Conservation (phyloP, 2,888 invertebrate genomes). For the Scelioninae gen. 2 region DNA sequence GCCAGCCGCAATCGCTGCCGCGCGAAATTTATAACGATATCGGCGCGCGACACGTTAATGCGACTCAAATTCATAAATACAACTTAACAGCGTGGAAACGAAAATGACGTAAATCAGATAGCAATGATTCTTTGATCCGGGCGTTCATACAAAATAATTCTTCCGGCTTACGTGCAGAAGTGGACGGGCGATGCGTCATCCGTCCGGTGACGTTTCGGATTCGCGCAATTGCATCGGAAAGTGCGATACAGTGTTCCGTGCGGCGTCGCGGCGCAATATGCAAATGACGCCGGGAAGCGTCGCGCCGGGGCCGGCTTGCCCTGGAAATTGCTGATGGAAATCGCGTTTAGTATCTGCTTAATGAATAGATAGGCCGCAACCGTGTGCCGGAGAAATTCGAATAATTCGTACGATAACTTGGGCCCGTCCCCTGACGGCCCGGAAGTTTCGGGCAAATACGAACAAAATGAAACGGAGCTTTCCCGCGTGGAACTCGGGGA, state of each 20-base stretch:
- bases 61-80: too few species aligned
- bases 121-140: too few species aligned
- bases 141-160: too few species aligned
- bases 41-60: too few species aligned
- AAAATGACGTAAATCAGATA: too few species aligned
- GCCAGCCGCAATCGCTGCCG: too few species aligned
- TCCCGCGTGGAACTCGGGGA: too few species aligned
- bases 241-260: conserved; percentile 51
- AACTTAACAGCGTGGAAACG: too few species aligned
- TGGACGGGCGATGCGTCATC: conserved; percentile 51
- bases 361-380: conserved; percentile 69
- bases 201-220: conserved; percentile 52
- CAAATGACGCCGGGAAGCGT: conserved; percentile 65
- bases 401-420: conserved; percentile 63
- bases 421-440: too few species aligned
- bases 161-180: conserved; percentile 6
- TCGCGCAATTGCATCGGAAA: conserved; percentile 58
- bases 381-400: conserved; percentile 66
- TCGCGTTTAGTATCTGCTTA: conserved; percentile 71
- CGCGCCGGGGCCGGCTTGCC: conserved; percentile 59
- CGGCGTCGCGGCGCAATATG: conserved; percentile 65
- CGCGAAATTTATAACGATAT: too few species aligned
- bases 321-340: conserved; percentile 72
- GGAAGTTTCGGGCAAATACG: too few species aligned
- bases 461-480: too few species aligned